These are phyloP conservation scores for Typhlichthys eigenmanni DNA, from an alignment of 2,797 vertebrate species.

Conservation along the genomic window DNA sequence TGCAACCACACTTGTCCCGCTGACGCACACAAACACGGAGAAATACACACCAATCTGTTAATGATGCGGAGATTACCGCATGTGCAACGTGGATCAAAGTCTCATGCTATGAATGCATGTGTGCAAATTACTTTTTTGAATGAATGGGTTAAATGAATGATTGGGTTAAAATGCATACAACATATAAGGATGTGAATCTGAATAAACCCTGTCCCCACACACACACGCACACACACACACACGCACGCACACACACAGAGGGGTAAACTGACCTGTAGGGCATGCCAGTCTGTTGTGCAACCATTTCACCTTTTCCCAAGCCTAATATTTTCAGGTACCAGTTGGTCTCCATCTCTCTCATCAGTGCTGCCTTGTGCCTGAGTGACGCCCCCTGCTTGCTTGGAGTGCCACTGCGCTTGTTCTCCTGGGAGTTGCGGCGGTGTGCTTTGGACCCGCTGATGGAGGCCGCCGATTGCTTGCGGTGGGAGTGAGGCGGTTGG, in stretches of 20 bases:
- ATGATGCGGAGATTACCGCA: slow-evolving; percentile 20
- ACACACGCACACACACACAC: slow-evolving; percentile 1
- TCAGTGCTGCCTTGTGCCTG: slow-evolving; percentile 76
- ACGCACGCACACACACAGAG: slow-evolving; percentile 1
- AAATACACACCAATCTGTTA: slow-evolving; percentile 12
- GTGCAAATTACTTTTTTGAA: slow-evolving; percentile 21
- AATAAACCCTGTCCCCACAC: slow-evolving; percentile 1
- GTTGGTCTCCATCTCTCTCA: slow-evolving; percentile 89
- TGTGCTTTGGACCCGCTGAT: slow-evolving; percentile 65
- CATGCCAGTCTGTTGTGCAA: slow-evolving; percentile 87
- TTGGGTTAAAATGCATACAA: slow-evolving; percentile 3
- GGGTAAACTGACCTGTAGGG: slow-evolving; percentile 86
- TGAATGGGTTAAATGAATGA: slow-evolving; percentile 17
- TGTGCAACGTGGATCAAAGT: not conserved
- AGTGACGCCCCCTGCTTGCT: slow-evolving; percentile 72
- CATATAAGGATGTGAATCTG: slow-evolving; percentile 16
- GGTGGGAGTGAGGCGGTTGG: slow-evolving; percentile 75
- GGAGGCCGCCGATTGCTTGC: slow-evolving; percentile 83
- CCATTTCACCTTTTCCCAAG: slow-evolving; percentile 83
- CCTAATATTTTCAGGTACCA: slow-evolving; percentile 90
- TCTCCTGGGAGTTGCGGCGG: slow-evolving; percentile 78
- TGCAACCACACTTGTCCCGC: not conserved
- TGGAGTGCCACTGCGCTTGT: slow-evolving; percentile 57
- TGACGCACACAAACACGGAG: not conserved
- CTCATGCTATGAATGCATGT: not conserved